phyloP scores from a whole-genome alignment of 2,888 invertebrate genomes.

The Dermolepida albohirtum region DNA sequence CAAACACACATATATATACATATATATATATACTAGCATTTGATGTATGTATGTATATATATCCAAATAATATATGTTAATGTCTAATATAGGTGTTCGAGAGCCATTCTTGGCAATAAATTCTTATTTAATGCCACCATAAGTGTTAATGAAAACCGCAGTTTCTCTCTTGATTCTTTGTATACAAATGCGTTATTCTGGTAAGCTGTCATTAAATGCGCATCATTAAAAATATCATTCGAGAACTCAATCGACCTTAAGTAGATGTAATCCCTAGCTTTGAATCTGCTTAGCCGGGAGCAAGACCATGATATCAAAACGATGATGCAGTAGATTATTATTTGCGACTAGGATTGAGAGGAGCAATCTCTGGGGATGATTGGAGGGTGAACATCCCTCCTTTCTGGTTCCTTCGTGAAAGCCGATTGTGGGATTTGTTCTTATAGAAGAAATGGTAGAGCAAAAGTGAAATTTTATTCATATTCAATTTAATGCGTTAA shows the following conservation, averaged over 20 bases:
- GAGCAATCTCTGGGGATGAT: conserved; percentile 40
- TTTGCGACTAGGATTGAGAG: conserved; percentile 44
- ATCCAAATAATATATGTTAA: too few species aligned
- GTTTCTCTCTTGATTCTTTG: neutral
- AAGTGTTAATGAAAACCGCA: too few species aligned
- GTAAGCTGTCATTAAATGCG: neutral
- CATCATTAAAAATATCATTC: conserved; percentile 21
- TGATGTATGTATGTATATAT: too few species aligned
- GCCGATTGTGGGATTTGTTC: conserved; percentile 37
- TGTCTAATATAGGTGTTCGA: too few species aligned
- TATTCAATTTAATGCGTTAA: too few species aligned
- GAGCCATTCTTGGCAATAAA: too few species aligned
- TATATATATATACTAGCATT: too few species aligned
- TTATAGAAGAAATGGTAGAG: neutral
- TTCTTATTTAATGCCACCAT: too few species aligned
- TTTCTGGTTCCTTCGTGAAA: conserved; percentile 7
- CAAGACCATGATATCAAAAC: conserved; percentile 46
- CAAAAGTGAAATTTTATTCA: too few species aligned
- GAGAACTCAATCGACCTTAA: conserved; percentile 51
- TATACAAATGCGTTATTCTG: neutral
- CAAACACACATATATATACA: too few species aligned
- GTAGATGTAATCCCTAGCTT: conserved; percentile 47
- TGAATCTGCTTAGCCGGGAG: conserved; percentile 28
- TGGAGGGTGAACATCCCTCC: conserved; percentile 26
- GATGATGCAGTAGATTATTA: conserved; percentile 52